Evolutionary conservation across 2,888 invertebrate genomes (phyloP).

Genomic region (Salpingus planirostris): DNA sequence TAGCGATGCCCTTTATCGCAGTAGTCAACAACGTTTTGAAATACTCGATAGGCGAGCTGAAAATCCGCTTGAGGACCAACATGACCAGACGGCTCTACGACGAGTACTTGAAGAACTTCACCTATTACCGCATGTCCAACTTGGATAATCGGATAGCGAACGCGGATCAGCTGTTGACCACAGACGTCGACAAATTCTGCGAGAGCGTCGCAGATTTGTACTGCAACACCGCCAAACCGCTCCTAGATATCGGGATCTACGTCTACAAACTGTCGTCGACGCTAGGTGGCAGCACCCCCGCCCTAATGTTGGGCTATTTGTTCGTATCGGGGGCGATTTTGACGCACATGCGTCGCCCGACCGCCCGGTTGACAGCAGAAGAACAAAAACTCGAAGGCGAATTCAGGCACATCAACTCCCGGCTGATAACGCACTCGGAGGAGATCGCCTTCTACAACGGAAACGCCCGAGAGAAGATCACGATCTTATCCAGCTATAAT

Average conservation of each 20-base stretch:
- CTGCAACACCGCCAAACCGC: constrained; percentile 92
- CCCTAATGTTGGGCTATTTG: constrained; percentile 80
- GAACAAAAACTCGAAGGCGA: constrained; percentile 99
- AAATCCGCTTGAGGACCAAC: constrained; percentile 82
- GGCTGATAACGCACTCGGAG: constrained; percentile 94
- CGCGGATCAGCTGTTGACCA: constrained; percentile 91
- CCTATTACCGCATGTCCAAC: constrained; percentile 95
- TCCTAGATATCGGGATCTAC: constrained; percentile 91
- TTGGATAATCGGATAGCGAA: constrained; percentile 91
- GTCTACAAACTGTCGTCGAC: constrained; percentile 83
- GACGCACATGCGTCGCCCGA: constrained; percentile 80
- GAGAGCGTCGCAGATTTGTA: constrained; percentile 92
- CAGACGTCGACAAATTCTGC: constrained; percentile 96
- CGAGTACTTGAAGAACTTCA: constrained; percentile 91
- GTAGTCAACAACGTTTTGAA: constrained; percentile 89
- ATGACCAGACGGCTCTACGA: constrained; percentile 80
- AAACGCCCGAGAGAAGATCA: constrained; percentile 78
- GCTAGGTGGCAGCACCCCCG: constrained; percentile 81
- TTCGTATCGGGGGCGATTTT: constrained; percentile 77
- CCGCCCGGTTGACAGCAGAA: constrained; percentile 73
- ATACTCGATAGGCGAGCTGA: constrained; percentile 90
- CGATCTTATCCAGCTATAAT: constrained; percentile 79
- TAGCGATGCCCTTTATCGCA: constrained; percentile 85
- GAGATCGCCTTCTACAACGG: constrained; percentile 82
- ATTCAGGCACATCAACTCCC: constrained; percentile 91